A percentile compares a stretch with the other conserved stretches of the same genome.
Conservation (phyloP, 2,797 vertebrate species). For the Monodelphis domestica region DNA sequence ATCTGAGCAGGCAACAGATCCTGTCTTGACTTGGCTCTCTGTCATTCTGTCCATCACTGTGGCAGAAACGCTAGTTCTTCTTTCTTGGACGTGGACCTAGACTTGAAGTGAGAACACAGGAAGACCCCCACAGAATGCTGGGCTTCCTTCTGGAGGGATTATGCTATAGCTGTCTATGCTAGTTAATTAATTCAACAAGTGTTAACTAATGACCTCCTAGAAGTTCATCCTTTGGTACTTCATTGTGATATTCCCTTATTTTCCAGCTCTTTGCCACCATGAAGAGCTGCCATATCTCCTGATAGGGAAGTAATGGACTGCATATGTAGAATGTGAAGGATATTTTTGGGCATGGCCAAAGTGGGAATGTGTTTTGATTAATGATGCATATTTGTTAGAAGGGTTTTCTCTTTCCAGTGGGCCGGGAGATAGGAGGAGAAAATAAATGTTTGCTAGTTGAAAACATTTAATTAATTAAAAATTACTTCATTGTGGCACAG, state of each 20-base stretch:
- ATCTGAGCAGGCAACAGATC: neutral
- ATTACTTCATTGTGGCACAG: neutral
- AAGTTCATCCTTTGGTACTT: neutral
- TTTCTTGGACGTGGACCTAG: neutral
- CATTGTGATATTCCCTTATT: neutral
- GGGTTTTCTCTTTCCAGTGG: neutral
- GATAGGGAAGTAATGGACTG: neutral
- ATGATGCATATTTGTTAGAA: neutral
- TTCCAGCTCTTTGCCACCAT: neutral
- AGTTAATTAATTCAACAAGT: neutral
- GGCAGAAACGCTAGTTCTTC: neutral
- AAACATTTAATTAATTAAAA: neutral
- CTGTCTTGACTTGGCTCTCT: neutral
- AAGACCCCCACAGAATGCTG: neutral
- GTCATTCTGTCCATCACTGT: no score
- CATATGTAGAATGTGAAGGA: neutral
- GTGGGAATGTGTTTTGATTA: neutral
- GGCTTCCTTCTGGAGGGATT: neutral
- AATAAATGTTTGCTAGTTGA: neutral
- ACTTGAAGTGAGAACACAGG: neutral
- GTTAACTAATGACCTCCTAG: neutral
- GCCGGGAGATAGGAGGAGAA: neutral
- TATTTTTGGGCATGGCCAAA: neutral
- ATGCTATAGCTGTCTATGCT: neutral
- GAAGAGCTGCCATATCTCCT: neutral